Conservation (phyloP, 2,797 vertebrate genomes). For the Hephaestus fuliginosus region DNA sequence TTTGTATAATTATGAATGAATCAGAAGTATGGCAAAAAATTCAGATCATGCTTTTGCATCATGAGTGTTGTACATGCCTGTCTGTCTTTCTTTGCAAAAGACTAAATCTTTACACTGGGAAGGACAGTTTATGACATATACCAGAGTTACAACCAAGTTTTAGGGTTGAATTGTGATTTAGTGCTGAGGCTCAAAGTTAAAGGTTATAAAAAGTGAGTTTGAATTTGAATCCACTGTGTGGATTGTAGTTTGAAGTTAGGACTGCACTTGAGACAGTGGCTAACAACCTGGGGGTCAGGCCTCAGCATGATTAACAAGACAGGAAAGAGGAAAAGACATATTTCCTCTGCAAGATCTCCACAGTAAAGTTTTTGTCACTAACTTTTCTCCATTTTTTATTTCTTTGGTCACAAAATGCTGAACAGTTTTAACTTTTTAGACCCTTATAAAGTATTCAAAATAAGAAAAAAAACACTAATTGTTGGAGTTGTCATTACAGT, state of each 20-base stretch:
- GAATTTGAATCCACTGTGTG: background rate
- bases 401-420: background rate
- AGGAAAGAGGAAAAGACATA: background rate
- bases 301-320: background rate
- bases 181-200: background rate
- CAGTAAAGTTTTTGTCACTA: background rate
- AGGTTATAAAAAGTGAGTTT: background rate
- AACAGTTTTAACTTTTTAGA: background rate
- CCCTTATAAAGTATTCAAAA: constrained; percentile 15
- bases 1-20: constrained; percentile 17
- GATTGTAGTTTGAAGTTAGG: background rate
- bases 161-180: background rate
- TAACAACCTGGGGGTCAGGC: background rate
- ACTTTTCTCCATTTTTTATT: background rate
- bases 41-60: no score
- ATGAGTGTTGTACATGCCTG: background rate
- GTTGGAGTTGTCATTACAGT: background rate
- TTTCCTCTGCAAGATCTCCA: background rate
- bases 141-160: background rate
- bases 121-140: background rate
- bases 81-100: background rate
- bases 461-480: background rate
- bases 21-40: background rate
- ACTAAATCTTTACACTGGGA: background rate
- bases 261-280: background rate